Base-by-base conservation (phyloP, 2,797 vertebrate genomes). In the Sebastes minor region DNA sequence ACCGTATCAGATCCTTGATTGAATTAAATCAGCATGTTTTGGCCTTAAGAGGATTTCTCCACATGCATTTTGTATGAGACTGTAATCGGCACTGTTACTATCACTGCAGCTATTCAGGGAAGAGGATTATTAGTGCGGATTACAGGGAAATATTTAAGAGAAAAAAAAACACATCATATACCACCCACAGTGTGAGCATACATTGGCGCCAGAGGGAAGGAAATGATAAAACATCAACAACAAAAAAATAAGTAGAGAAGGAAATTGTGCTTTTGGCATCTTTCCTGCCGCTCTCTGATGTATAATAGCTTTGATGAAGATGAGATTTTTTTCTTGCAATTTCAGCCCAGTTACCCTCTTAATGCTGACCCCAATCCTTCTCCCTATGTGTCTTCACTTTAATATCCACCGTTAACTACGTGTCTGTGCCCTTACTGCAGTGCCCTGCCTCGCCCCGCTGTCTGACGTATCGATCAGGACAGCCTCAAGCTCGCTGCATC, bases 21-120 rank as follows among this genome's bases (percentile, higher is more conserved):
- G 87, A 94, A 92, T 94, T 93, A 93, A 89, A 95, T 96, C 89
- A 90, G 92, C 92, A 80, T 83, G 86, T 86, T 91, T 81, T 86
- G 78, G 85, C 75, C 76, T 78, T 91, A 92, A 95, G 92, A 92
- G 90, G 91, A 94, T 95, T 94, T 89, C 86, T 80, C 76, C 72
- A 42, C 86, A 85, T 92, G 86, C 88, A 90, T 88, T 90, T 88
- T 88, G 76, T 82, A 86, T 89, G 84, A 89, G 85, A 69, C 72
- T 79, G 63, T 92, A 93, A 95, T 94, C 90, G 72, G 72, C 83
- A 81, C 86, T 78, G 66, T 85, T 89, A 81, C 86, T 78, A 78
- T 89, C 77, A 78, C 78, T 81, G 78, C 86, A 69, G 81, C 86
- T 85, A 81, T 84, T 90, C 78, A 84, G 25, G 57, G 69, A 60